These are phyloP conservation scores for Brachystomella parvula DNA, from an alignment of 1,140 invertebrate genomes.

Conservation along the genomic window DNA sequence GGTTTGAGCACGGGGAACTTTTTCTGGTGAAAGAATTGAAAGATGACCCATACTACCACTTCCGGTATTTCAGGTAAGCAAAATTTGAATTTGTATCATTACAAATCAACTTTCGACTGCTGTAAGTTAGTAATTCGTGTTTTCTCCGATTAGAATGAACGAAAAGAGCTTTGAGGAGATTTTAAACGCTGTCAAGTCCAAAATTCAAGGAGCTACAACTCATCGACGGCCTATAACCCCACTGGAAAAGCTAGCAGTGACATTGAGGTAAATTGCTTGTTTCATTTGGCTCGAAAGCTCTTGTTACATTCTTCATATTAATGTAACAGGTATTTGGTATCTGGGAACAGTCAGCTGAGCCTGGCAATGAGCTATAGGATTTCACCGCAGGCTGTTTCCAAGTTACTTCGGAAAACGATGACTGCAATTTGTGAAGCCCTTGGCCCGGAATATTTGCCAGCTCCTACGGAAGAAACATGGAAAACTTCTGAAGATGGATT, in stretches of 20 bases:
- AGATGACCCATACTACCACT: conserved; percentile 1
- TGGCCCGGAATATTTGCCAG: neutral
- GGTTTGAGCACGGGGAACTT: neutral
- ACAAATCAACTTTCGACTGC: neutral
- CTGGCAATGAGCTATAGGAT: conserved; percentile 18
- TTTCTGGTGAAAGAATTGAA: neutral
- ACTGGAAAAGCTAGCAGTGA: neutral
- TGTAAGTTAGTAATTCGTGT: neutral
- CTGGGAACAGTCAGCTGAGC: conserved; percentile 4
- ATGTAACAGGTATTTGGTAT: conserved; percentile 17
- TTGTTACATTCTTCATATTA: neutral
- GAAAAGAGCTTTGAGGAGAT: conserved; percentile 8
- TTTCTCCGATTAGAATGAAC: conserved; percentile 8
- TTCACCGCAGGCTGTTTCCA: neutral
- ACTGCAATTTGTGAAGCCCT: conserved; percentile 14
- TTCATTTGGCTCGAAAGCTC: neutral
- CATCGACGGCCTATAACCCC: neutral
- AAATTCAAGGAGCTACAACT: neutral
- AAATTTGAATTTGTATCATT: neutral
- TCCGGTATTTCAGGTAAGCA: conserved; percentile 3
- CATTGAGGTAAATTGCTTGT: neutral
- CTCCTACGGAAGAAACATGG: conserved; percentile 12
- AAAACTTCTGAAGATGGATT: conserved; percentile 5
- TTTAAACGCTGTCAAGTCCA: neutral
- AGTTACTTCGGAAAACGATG: neutral